Conservation (phyloP, 2,113 vertebrate species). For the Lamprologus callipterus region DNA sequence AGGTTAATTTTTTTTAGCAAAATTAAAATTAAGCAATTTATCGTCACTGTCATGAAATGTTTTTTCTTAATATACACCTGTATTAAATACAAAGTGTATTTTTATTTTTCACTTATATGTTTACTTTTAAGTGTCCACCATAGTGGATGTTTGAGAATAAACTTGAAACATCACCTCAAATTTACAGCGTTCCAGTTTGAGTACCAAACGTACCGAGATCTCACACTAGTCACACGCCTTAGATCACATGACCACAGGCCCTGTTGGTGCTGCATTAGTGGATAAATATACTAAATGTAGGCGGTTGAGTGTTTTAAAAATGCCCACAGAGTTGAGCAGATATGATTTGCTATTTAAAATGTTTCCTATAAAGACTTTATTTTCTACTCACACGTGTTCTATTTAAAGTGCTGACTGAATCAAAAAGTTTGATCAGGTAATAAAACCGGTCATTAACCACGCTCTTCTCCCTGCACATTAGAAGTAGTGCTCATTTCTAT, state of each 20-base stretch:
- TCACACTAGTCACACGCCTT: background rate
- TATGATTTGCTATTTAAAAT: background rate
- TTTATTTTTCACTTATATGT: background rate
- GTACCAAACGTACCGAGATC: background rate
- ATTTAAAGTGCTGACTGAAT: background rate
- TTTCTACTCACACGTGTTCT: background rate
- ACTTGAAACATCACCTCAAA: background rate
- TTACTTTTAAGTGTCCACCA: background rate
- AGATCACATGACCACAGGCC: background rate
- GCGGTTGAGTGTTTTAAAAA: background rate
- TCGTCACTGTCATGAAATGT: background rate
- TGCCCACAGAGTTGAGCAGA: background rate
- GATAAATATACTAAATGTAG: background rate
- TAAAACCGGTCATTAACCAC: background rate
- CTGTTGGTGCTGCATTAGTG: background rate
- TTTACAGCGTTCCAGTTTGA: background rate
- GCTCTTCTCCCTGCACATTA: background rate
- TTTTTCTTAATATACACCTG: background rate
- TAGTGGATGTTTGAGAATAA: background rate
- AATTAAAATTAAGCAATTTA: background rate
- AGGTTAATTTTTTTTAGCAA: accelerated
- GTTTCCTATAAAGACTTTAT: background rate
- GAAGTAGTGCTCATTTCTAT: background rate
- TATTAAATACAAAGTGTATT: background rate
- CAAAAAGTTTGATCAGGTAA: background rate